Percentiles rank a stretch among this genome's conserved stretches.
Evolutionary conservation across 2,888 invertebrate species (phyloP).

Genomic region (Drosophila anomelani): DNA sequence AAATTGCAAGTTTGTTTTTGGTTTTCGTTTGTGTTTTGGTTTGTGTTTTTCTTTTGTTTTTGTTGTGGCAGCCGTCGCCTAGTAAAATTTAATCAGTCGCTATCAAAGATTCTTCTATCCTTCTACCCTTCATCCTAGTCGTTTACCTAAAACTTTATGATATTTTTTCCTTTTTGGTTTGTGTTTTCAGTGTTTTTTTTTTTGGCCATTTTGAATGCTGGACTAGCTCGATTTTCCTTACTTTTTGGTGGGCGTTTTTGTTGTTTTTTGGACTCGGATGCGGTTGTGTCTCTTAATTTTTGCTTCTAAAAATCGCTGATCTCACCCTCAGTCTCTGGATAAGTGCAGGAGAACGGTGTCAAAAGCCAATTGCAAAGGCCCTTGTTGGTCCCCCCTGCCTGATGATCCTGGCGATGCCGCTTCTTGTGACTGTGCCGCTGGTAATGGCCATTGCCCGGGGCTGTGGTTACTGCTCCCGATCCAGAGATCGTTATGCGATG

Average conservation of each 20-base stretch:
- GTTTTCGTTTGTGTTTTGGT: slow-evolving; percentile 12
- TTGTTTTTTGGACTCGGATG: slow-evolving; percentile 24
- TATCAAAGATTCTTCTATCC: slow-evolving; percentile 52
- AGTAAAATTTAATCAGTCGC: slow-evolving; percentile 77
- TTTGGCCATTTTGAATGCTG: slow-evolving; percentile 63
- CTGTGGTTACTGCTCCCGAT: slow-evolving; percentile 21
- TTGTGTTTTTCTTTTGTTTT: slow-evolving; percentile 16
- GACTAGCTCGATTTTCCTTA: slow-evolving; percentile 54
- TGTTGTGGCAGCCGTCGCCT: slow-evolving; percentile 66
- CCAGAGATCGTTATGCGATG: slow-evolving; percentile 81
- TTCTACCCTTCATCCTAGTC: slow-evolving; percentile 26
- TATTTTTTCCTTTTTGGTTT: slow-evolving; percentile 49
- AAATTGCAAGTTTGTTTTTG: slow-evolving; percentile 29
- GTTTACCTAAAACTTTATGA: slow-evolving; percentile 40
- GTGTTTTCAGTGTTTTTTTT: slow-evolving; percentile 14
- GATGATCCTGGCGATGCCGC: slow-evolving; percentile 86
- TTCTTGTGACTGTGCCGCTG: slow-evolving; percentile 77
- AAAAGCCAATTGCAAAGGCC: slow-evolving; percentile 91
- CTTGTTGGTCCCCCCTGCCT: slow-evolving; percentile 87
- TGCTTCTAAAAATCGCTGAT: slow-evolving; percentile 86
- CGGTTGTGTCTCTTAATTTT: not conserved
- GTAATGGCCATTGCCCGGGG: slow-evolving; percentile 45
- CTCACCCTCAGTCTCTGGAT: slow-evolving; percentile 90
- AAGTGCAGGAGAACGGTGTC: slow-evolving; percentile 91
- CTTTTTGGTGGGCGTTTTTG: slow-evolving; percentile 59